These are phyloP conservation scores for Channa striata DNA, from an alignment of 2,797 vertebrate genomes.

Conservation along the genomic window DNA sequence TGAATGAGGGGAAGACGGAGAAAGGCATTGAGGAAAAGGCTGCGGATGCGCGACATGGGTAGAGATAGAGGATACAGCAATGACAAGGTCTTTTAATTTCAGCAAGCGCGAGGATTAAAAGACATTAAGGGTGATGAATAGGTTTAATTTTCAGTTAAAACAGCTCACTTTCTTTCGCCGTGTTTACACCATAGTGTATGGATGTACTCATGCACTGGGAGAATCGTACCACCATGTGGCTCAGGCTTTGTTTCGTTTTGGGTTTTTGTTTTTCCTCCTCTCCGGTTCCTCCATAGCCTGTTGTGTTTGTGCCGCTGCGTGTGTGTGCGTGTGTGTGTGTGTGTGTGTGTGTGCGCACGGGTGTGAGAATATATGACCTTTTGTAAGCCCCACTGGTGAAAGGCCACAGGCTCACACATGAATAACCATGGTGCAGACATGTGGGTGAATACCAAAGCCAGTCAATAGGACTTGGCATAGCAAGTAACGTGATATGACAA, in stretches of 20 bases:
- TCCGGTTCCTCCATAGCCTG: constrained; percentile 36
- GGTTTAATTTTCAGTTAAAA: constrained; percentile 69
- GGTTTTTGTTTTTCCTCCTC: constrained; percentile 23
- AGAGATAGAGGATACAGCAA: constrained; percentile 43
- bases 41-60: constrained; percentile 32
- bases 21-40: constrained; percentile 18
- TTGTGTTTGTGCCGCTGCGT: constrained; percentile 15
- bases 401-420: constrained; percentile 68
- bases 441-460: constrained; percentile 60
- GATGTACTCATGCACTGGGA: constrained; percentile 4
- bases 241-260: constrained; percentile 27
- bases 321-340: constrained; percentile 16
- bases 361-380: constrained; percentile 60
- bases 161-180: constrained; percentile 31
- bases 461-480: constrained; percentile 54
- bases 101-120: constrained; percentile 54
- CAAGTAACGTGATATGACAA: constrained; percentile 60
- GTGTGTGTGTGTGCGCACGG: background rate
- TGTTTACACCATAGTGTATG: constrained; percentile 41
- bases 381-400: constrained; percentile 63
- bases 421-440: constrained; percentile 65
- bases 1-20: constrained; percentile 31
- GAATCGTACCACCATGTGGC: constrained; percentile 40
- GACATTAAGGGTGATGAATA: constrained; percentile 59
- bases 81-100: constrained; percentile 60